Evolutionary conservation across 2,113 vertebrate species (phyloP).

Genomic region (Melozone crissalis): DNA sequence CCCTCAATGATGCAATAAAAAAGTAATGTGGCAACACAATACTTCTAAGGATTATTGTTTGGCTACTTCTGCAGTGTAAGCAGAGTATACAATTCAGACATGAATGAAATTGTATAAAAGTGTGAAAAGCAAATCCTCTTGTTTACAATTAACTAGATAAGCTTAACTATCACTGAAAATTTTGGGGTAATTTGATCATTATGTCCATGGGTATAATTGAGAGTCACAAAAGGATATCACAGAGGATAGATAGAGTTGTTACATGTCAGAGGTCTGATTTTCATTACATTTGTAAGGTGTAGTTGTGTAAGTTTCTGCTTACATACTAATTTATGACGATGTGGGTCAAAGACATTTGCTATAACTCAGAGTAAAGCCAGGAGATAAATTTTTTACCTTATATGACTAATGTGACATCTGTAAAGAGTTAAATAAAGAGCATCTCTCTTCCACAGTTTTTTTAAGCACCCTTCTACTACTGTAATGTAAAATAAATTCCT

Average conservation of each 20-base stretch:
- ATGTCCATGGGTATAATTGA: background rate
- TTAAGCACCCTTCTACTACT: background rate
- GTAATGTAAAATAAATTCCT: background rate
- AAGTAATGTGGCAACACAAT: background rate
- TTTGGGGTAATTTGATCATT: background rate
- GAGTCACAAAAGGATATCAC: background rate
- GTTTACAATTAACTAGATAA: background rate
- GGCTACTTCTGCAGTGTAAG: background rate
- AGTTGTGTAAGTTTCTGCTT: slow-evolving; percentile 26
- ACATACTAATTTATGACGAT: slow-evolving; percentile 39
- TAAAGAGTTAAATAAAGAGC: slow-evolving; percentile 35
- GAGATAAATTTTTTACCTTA: slow-evolving; percentile 44
- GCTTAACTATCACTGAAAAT: background rate
- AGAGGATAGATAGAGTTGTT: slow-evolving; percentile 19
- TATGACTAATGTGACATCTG: slow-evolving; percentile 60
- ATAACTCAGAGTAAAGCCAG: slow-evolving; percentile 45
- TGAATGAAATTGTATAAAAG: background rate
- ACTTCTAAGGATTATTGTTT: background rate
- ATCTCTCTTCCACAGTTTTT: background rate
- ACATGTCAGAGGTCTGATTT: background rate
- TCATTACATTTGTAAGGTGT: background rate
- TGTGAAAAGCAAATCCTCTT: slow-evolving; percentile 11
- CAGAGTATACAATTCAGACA: background rate
- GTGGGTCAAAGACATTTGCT: slow-evolving; percentile 27
- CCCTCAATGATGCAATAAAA: background rate